Percentiles rank a stretch among this genome's conserved stretches.
Conservation (phyloP, 2,113 vertebrate genomes). For the Tragelaphus imberbis region DNA sequence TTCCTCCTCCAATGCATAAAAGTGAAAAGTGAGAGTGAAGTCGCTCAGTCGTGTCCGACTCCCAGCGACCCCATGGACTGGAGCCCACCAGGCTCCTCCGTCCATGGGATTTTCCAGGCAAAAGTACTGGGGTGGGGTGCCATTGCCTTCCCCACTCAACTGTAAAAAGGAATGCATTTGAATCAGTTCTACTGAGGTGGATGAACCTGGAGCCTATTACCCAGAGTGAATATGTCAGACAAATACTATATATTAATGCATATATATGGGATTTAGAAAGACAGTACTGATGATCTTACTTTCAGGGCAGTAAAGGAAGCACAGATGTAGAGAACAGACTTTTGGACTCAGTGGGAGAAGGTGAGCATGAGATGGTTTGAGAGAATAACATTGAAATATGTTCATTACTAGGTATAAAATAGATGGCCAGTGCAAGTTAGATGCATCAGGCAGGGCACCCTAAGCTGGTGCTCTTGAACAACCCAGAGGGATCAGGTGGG, state of each 20-base stretch:
- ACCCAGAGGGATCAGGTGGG: neutral
- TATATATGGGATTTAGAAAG: neutral
- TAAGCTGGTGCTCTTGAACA: neutral
- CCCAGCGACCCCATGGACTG: no score
- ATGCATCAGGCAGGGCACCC: neutral
- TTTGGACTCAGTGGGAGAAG: neutral
- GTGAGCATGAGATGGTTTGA: neutral
- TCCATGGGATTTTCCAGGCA: no score
- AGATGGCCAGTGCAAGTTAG: neutral
- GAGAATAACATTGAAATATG: neutral
- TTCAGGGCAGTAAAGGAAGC: neutral
- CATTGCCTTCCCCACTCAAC: no score
- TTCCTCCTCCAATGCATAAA: no score
- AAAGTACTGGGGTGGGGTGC: no score
- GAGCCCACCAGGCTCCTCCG: no score
- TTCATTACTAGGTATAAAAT: neutral
- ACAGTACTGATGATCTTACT: neutral
- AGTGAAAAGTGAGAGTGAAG: no score
- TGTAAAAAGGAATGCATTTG: neutral
- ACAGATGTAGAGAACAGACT: neutral
- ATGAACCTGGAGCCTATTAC: neutral
- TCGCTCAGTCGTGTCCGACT: no score
- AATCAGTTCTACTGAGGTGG: neutral
- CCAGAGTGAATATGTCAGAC: neutral
- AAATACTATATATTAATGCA: neutral